Conservation (phyloP, 37 sponge, comb jelly and placozoan species). For the Axinella damicornis region DNA sequence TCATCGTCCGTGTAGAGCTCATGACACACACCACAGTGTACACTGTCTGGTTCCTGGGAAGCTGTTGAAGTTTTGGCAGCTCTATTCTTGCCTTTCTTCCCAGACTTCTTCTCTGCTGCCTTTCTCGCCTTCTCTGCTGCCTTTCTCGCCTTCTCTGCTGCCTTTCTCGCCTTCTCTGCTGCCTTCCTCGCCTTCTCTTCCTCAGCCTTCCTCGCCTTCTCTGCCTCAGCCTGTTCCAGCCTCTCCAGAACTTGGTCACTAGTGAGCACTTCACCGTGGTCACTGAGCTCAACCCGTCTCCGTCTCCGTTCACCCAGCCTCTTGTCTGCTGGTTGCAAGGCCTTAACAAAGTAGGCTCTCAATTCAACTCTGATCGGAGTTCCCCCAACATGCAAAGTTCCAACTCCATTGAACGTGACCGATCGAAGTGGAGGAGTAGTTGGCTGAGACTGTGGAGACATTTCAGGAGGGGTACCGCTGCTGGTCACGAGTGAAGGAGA, state of each 20-base stretch:
- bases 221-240: conserved; percentile 1
- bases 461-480: not conserved
- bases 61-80: no score
- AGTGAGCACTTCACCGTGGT: conserved; percentile 13
- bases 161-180: no score
- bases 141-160: no score
- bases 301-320: not conserved
- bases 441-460: no score
- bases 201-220: not conserved
- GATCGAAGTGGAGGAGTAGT: no score
- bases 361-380: conserved; percentile 21
- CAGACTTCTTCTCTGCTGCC: no score
- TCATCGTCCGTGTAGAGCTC: conserved; percentile 8
- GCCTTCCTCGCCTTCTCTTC: no score
- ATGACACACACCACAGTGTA: not conserved
- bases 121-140: no score
- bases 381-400: not conserved
- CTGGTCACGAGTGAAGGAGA: not conserved
- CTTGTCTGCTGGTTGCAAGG: not conserved
- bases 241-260: conserved; percentile 32
- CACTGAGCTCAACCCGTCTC: not conserved
- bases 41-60: not conserved
- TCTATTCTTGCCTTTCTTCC: no score
- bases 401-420: no score
- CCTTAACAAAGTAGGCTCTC: conserved; percentile 7